Evolutionary conservation across 2,888 invertebrate genomes (phyloP).

Genomic region (Pteria penguin): DNA sequence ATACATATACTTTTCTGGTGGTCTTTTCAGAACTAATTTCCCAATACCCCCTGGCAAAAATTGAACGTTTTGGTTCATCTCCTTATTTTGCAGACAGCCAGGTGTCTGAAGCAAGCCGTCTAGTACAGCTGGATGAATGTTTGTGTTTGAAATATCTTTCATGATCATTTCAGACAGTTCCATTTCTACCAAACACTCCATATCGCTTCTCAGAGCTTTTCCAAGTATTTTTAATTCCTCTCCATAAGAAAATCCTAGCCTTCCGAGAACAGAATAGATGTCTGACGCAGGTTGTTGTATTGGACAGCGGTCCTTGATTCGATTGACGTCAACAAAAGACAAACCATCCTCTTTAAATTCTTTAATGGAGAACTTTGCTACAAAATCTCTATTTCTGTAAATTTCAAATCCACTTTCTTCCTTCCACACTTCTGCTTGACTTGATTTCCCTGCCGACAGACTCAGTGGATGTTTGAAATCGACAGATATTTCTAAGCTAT

Average conservation of each 20-base stretch:
- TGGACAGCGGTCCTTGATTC: not conserved
- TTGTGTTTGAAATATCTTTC: slow-evolving; percentile 13
- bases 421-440: not conserved
- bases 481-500: not conserved
- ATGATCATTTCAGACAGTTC: slow-evolving; percentile 11
- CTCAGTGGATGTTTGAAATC: slow-evolving; percentile 10
- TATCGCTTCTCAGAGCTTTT: slow-evolving; percentile 13
- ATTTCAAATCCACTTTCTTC: not conserved
- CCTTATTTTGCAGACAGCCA: not conserved
- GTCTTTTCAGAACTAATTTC: not conserved
- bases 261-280: not conserved
- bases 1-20: slow-evolving; percentile 9
- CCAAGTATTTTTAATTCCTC: slow-evolving; percentile 17
- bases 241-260: slow-evolving; percentile 20
- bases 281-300: not conserved
- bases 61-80: not conserved
- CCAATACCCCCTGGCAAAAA: slow-evolving; percentile 22
- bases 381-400: not conserved
- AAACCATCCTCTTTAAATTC: not conserved
- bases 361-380: not conserved
- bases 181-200: slow-evolving; percentile 8
- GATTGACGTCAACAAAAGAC: not conserved
- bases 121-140: slow-evolving; percentile 30
- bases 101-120: slow-evolving; percentile 33
- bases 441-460: not conserved